These are phyloP conservation scores for Synanthedon andrenaeformis DNA, from an alignment of 2,888 invertebrate species.

Conservation along the genomic window DNA sequence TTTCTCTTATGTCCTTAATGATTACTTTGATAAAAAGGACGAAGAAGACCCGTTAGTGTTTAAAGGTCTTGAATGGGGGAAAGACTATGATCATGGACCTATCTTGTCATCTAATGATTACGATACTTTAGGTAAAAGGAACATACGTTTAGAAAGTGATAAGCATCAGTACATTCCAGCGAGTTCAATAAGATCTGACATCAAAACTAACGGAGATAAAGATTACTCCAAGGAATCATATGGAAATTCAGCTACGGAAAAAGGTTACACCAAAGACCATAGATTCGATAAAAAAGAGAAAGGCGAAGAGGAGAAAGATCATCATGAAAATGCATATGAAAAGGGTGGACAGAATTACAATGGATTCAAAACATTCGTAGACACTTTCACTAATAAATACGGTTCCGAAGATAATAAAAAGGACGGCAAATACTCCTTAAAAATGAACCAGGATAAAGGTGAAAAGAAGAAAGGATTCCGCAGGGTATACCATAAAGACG, in stretches of 20 bases:
- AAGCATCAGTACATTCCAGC: slow-evolving; percentile 3
- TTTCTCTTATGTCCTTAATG: slow-evolving; percentile 43
- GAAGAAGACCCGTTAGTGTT: slow-evolving; percentile 39
- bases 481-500: slow-evolving; percentile 53
- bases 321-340: slow-evolving; percentile 19
- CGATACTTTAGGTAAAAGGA: slow-evolving; percentile 16
- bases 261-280: slow-evolving; percentile 15
- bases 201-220: neutral
- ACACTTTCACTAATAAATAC: slow-evolving; percentile 45
- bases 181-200: neutral
- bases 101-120: slow-evolving; percentile 8
- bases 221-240: neutral
- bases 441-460: slow-evolving; percentile 36
- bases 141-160: slow-evolving; percentile 17
- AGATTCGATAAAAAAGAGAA: slow-evolving; percentile 24
- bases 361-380: slow-evolving; percentile 41
- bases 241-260: slow-evolving; percentile 18
- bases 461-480: slow-evolving; percentile 46
- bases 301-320: slow-evolving; percentile 17
- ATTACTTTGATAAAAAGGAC: slow-evolving; percentile 37
- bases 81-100: slow-evolving; percentile 28
- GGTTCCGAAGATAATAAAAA: slow-evolving; percentile 35
- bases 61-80: slow-evolving; percentile 38
- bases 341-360: slow-evolving; percentile 21
- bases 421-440: slow-evolving; percentile 26